Evolutionary conservation across 30 jellyfish, hydroid and myxozoan genomes (phyloP), one percentile per base, ranked within the genome.

Genomic region (Rhopilema esculentum): DNA sequence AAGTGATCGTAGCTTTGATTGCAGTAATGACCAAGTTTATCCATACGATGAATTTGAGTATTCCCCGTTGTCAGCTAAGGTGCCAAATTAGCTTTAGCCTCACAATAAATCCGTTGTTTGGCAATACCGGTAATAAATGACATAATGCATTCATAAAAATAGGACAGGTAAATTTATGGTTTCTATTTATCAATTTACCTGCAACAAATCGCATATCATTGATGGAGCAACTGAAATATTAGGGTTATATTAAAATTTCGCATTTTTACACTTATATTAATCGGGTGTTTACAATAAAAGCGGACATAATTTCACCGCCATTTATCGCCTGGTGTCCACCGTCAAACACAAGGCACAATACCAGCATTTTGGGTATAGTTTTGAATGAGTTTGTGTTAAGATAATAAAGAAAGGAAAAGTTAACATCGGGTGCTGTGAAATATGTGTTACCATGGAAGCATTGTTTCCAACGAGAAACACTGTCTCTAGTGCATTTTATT

Each of bases 111-210:
- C 50, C 32, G 84, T 48, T 29, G 29, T 4, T 30, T 73, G 57
- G 80, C 70, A 29, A 24, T 40, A 31, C 51, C 69, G 9, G 27
- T 32, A 28, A 18, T 48, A 32, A 73, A 31, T 73, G 25, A 31
- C 27, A 32, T 12, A 73, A n/a, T 70, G 82, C 16, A 18, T 73
- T 33, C 21, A 16, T 61, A 53, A 30, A 52, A 31, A 78, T 62
- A 78, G 50, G 67, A 23, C 76, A 66, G 88, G 62, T 24, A 67
- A 78, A 67, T 20, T 19, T 15, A 27, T 78, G 22, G 33, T 75
- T 78, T 78, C 49, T 78, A 63, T 78, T 78, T 78, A 78, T 78
- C 24, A 61, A 61, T 61, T 78, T 17, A 78, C 79, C 88, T 61
- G 88, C 70, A 78, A 66, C 68, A 61, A 62, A 53, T 61, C 49